Evolutionary conservation across 2,888 invertebrate species (phyloP).

Genomic region (Monopis laevigella): DNA sequence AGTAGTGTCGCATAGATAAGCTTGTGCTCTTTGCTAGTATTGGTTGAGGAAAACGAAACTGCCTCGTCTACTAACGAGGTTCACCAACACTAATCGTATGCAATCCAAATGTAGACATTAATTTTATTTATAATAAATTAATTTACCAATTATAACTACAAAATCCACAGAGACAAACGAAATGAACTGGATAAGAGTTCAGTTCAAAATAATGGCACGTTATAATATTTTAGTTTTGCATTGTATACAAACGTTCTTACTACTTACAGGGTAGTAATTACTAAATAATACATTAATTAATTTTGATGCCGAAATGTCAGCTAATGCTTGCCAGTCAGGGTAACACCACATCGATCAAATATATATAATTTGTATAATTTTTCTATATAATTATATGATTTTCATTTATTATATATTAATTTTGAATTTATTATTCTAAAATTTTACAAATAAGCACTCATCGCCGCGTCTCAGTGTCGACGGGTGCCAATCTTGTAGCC

Average conservation of each 20-base stretch:
- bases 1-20: background rate
- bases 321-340: constrained; percentile 78
- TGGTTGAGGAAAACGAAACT: background rate
- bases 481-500: background rate
- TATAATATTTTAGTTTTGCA: constrained; percentile 49
- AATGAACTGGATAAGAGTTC: constrained; percentile 37
- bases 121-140: constrained; percentile 34
- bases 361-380: constrained; percentile 63
- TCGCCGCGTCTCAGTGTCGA: constrained; percentile 12
- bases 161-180: constrained; percentile 26
- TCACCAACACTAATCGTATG: constrained; percentile 46
- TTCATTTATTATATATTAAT: constrained; percentile 62
- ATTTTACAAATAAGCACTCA: constrained; percentile 58
- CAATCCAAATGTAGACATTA: constrained; percentile 42
- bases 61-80: background rate
- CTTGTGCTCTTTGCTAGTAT: background rate
- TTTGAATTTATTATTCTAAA: constrained; percentile 65
- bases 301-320: constrained; percentile 59
- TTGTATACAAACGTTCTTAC: constrained; percentile 44
- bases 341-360: constrained; percentile 72
- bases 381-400: constrained; percentile 65
- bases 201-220: constrained; percentile 62
- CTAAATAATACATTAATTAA: constrained; percentile 42
- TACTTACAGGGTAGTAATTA: too few relatives aligned
- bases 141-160: constrained; percentile 32